These are phyloP conservation scores for Drosophila bipectinata DNA, from an alignment of 1,140 invertebrate genomes.

Conservation along the genomic window DNA sequence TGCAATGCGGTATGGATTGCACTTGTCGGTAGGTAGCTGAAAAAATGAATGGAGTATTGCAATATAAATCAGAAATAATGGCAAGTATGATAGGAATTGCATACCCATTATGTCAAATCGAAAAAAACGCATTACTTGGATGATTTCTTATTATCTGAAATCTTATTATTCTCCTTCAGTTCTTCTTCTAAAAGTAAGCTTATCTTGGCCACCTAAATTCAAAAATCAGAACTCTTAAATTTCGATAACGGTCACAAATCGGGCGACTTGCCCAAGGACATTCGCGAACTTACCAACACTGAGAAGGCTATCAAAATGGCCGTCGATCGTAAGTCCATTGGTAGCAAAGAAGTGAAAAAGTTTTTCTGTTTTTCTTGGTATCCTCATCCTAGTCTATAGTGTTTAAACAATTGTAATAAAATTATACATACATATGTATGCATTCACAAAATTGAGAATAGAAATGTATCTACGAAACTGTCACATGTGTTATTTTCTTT, in stretches of 20 bases:
- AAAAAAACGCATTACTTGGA: background rate
- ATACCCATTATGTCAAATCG: conserved; percentile 9
- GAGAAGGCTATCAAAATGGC: background rate
- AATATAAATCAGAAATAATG: conserved; percentile 11
- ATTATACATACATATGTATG: too few relatives aligned
- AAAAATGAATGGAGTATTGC: conserved; percentile 42
- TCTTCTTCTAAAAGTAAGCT: too few relatives aligned
- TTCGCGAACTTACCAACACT: background rate
- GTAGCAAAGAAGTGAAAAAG: too few relatives aligned
- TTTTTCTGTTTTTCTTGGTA: background rate
- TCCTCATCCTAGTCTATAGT: background rate
- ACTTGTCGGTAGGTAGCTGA: conserved; percentile 59
- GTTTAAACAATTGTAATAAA: too few relatives aligned
- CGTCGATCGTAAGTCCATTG: background rate
- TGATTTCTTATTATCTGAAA: too few relatives aligned
- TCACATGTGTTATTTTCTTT: too few relatives aligned
- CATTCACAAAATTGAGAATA: too few relatives aligned
- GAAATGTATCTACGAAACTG: too few relatives aligned
- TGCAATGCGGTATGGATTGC: conserved; percentile 39
- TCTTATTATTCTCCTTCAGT: too few relatives aligned
- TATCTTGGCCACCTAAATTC: background rate
- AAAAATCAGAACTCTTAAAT: background rate
- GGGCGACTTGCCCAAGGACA: background rate
- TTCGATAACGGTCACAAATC: background rate
- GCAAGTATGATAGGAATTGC: conserved; percentile 4